Evolutionary conservation across 2,113 vertebrate genomes (phyloP).

Genomic region (Kobus ellipsiprymnus): DNA sequence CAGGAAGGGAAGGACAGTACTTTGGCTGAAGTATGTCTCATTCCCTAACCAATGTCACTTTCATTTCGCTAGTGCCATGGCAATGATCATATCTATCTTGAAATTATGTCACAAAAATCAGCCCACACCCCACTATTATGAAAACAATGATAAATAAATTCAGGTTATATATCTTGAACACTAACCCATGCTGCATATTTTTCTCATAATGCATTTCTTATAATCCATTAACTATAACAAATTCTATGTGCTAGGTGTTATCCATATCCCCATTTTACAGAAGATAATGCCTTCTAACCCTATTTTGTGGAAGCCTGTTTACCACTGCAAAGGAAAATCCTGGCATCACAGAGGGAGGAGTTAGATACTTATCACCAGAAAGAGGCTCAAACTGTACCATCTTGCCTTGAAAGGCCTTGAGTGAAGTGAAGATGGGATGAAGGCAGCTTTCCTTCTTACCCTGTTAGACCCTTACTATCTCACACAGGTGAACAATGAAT

Average conservation of each 20-base stretch:
- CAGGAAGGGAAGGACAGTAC: background rate
- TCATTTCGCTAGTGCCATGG: background rate
- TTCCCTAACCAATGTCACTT: background rate
- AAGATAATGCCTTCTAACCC: background rate
- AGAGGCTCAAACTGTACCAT: background rate
- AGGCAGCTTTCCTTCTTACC: background rate
- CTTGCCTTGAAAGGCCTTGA: background rate
- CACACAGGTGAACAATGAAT: background rate
- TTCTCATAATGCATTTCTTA: conserved; percentile 1
- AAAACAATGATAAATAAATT: background rate
- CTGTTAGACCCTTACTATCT: background rate
- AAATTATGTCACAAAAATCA: conserved; percentile 27
- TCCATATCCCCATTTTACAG: background rate
- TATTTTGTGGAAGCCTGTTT: background rate
- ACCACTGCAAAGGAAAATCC: background rate
- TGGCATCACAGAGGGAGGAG: background rate
- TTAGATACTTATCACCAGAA: background rate
- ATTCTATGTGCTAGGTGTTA: background rate
- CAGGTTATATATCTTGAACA: background rate
- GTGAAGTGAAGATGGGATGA: background rate
- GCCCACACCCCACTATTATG: background rate
- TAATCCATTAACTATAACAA: conserved; percentile 4
- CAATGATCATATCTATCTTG: background rate
- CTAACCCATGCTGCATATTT: background rate
- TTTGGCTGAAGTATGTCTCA: background rate